Evolutionary conservation across 2,888 invertebrate species (phyloP).

Genomic region (Acleris holmiana): DNA sequence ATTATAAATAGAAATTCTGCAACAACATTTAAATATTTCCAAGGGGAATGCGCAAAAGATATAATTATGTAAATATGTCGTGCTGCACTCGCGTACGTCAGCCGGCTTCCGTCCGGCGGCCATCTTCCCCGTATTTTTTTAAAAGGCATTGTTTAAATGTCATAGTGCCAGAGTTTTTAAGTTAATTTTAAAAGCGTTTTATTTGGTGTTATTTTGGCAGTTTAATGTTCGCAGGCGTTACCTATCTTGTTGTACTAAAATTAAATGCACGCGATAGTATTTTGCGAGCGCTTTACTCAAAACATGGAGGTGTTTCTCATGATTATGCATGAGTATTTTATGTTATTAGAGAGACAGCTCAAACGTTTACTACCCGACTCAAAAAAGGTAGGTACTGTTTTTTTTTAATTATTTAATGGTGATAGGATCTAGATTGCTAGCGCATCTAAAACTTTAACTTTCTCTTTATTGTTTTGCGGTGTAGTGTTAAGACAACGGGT

Average conservation of each 20-base stretch:
- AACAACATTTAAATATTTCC: conserved; percentile 42
- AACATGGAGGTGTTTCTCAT: too few species aligned
- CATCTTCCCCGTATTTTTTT: conserved; percentile 33
- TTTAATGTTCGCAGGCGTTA: conserved; percentile 4
- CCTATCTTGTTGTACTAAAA: conserved; percentile 1
- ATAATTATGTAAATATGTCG: conserved; percentile 45
- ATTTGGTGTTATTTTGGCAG: conserved; percentile 2
- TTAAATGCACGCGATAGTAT: neutral
- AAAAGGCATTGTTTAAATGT: conserved; percentile 19
- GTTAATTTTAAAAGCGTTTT: neutral
- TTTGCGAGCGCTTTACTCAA: too few species aligned
- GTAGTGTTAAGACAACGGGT: too few species aligned
- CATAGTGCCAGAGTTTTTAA: conserved; percentile 12
- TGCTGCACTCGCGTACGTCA: conserved; percentile 38
- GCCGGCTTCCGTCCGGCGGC: conserved; percentile 35
- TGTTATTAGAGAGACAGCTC: too few species aligned
- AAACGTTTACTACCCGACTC: too few species aligned
- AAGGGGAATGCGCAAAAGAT: conserved; percentile 44
- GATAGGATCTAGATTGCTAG: too few species aligned
- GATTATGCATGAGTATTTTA: too few species aligned
- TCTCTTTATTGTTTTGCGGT: too few species aligned
- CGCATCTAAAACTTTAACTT: too few species aligned
- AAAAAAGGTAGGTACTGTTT: too few species aligned
- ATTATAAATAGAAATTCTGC: conserved; percentile 37
- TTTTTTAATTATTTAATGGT: too few species aligned